A percentile compares a stretch with the other conserved stretches of the same genome.
Conservation (phyloP, 2,888 invertebrate genomes). For the Campoletis raptor region DNA sequence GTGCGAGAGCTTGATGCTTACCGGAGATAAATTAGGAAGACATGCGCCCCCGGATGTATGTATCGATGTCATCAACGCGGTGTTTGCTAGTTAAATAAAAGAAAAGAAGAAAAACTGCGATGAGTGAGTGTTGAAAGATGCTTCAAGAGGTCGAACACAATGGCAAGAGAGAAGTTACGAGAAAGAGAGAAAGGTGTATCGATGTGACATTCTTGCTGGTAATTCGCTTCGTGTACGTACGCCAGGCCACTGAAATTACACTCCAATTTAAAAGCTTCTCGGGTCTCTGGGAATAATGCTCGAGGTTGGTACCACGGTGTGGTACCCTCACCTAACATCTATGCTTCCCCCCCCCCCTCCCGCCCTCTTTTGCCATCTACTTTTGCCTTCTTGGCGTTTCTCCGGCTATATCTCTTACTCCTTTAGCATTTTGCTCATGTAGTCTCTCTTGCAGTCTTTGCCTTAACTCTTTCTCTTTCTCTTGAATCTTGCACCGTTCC, state of each 20-base stretch:
- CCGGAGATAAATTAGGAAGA: slow-evolving; percentile 4
- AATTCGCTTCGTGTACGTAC: slow-evolving; percentile 51
- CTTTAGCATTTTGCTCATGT: slow-evolving; percentile 18
- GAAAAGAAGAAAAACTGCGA: neutral
- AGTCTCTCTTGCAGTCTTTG: slow-evolving; percentile 40
- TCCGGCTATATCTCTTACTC: slow-evolving; percentile 48
- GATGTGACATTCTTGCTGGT: slow-evolving; percentile 64
- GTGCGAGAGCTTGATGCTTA: slow-evolving; percentile 7
- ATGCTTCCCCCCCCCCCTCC: slow-evolving; percentile 43
- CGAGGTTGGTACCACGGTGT: slow-evolving; percentile 80
- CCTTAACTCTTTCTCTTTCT: slow-evolving; percentile 28
- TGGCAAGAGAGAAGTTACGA: slow-evolving; percentile 5
- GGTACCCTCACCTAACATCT: slow-evolving; percentile 75
- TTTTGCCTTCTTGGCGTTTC: slow-evolving; percentile 49
- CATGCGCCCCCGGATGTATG: neutral
- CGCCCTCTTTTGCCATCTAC: slow-evolving; percentile 28
- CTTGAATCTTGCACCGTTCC: slow-evolving; percentile 22
- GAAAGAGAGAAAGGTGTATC: slow-evolving; percentile 53
- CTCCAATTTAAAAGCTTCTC: slow-evolving; percentile 74
- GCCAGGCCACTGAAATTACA: slow-evolving; percentile 70
- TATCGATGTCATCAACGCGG: neutral
- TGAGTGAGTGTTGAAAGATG: slow-evolving; percentile 14
- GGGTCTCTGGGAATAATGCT: slow-evolving; percentile 76
- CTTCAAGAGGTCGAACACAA: slow-evolving; percentile 9
- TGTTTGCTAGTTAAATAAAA: neutral